phyloP scores from a whole-genome alignment of 2,888 invertebrate genomes.

The Danaus chrysippus region DNA sequence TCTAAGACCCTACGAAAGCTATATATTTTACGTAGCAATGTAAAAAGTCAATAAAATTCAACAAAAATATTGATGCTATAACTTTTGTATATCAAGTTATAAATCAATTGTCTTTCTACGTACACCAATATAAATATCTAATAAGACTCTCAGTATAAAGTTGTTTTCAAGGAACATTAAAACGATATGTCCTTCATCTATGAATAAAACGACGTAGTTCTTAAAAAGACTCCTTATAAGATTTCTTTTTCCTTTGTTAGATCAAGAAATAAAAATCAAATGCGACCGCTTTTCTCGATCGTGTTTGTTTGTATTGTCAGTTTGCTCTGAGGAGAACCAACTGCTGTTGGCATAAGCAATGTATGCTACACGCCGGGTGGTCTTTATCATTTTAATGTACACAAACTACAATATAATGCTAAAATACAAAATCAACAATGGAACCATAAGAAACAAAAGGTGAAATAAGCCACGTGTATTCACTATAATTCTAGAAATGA shows the following conservation, averaged over 20 bases:
- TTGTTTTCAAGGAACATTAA: too few species aligned
- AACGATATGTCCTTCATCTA: too few species aligned
- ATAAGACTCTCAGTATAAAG: too few species aligned
- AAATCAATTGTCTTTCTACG: too few species aligned
- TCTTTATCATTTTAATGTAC: conserved; percentile 75
- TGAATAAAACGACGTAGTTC: background rate
- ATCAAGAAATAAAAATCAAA: conserved; percentile 47
- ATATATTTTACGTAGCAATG: too few species aligned
- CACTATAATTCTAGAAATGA: conserved; percentile 25
- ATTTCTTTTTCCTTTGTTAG: conserved; percentile 33
- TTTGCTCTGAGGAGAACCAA: conserved; percentile 71
- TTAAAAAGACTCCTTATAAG: conserved; percentile 12
- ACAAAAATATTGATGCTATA: too few species aligned
- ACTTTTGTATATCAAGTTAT: too few species aligned
- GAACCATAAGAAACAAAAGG: conserved; percentile 31
- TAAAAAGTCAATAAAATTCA: too few species aligned
- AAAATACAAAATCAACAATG: conserved; percentile 62
- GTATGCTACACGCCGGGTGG: conserved; percentile 65
- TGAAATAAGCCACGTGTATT: conserved; percentile 27
- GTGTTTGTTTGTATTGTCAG: conserved; percentile 67
- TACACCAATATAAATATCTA: too few species aligned
- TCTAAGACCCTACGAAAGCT: too few species aligned
- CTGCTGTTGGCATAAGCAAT: conserved; percentile 60
- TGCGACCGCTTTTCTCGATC: conserved; percentile 58
- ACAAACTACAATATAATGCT: conserved; percentile 68